Conservation (phyloP, 2,888 invertebrate genomes). For the Ernsta delagoae region DNA sequence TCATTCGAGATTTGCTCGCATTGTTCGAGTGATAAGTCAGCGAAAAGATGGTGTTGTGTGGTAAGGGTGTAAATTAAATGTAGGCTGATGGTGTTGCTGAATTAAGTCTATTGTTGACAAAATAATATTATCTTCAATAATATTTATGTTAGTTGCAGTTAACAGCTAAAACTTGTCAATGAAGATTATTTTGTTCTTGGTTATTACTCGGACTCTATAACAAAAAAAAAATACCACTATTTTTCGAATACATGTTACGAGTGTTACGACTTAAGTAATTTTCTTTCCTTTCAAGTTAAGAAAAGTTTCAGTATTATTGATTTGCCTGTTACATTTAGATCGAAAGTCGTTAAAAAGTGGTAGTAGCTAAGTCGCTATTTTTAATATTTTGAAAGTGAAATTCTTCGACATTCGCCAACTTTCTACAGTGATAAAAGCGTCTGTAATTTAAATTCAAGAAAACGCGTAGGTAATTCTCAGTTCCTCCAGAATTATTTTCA, state of each 20-base stretch:
- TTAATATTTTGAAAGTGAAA: background rate
- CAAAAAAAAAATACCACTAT: no score
- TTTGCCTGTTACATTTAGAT: no score
- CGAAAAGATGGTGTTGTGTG: constrained; percentile 56
- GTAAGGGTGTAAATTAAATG: constrained; percentile 61
- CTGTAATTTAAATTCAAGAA: constrained; percentile 9
- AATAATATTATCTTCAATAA: background rate
- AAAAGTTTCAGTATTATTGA: no score
- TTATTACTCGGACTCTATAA: no score
- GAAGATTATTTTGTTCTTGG: no score
- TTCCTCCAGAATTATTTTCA: constrained; percentile 35
- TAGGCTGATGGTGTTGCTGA: constrained; percentile 27
- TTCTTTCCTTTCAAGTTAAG: no score
- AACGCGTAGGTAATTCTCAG: constrained; percentile 19
- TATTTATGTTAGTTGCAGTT: background rate
- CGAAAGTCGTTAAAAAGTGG: no score
- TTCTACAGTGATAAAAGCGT: background rate
- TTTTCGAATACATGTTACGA: no score
- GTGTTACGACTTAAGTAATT: no score
- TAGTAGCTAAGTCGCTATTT: no score
- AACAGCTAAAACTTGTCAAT: no score
- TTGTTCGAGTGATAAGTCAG: constrained; percentile 63
- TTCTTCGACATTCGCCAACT: background rate
- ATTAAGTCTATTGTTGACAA: constrained; percentile 15
- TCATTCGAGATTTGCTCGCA: constrained; percentile 68